A percentile compares a stretch with the other conserved stretches of the same genome.
phyloP scores from a whole-genome alignment of 2,113 vertebrate genomes.

The Pangasianodon hypophthalmus region DNA sequence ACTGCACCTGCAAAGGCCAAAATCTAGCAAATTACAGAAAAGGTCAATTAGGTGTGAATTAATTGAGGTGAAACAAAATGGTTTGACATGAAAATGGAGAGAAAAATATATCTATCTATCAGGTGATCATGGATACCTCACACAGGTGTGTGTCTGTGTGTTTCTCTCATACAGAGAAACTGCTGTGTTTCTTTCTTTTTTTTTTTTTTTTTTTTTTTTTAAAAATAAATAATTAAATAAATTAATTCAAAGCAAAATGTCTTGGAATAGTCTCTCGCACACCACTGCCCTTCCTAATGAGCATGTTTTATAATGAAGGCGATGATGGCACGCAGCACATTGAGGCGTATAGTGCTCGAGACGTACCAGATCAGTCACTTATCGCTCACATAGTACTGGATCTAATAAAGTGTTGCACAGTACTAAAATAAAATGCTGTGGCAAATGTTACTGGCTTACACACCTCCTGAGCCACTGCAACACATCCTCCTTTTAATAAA shows the following conservation, averaged over 20 bases:
- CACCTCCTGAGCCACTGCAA: not conserved
- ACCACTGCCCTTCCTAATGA: not conserved
- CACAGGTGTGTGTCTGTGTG: too few species aligned
- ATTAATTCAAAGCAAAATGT: too few species aligned
- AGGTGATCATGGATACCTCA: too few species aligned
- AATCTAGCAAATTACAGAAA: not conserved
- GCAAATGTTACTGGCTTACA: not conserved
- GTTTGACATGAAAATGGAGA: not conserved
- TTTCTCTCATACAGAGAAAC: too few species aligned
- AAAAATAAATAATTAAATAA: too few species aligned
- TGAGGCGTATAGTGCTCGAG: not conserved
- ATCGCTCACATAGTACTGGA: not conserved
- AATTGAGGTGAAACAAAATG: not conserved
- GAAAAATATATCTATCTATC: not conserved
- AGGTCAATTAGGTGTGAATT: not conserved
- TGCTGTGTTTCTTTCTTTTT: too few species aligned
- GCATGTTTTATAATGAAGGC: not conserved
- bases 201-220: too few species aligned
- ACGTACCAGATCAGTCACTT: not conserved
- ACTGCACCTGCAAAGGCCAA: not conserved
- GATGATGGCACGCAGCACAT: not conserved
- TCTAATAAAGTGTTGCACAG: not conserved
- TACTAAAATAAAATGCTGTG: not conserved
- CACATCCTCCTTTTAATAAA: not conserved
- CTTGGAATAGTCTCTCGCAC: not conserved